Evolutionary conservation across 2,797 vertebrate genomes (phyloP).

Genomic region (Eurystomus glaucurus): DNA sequence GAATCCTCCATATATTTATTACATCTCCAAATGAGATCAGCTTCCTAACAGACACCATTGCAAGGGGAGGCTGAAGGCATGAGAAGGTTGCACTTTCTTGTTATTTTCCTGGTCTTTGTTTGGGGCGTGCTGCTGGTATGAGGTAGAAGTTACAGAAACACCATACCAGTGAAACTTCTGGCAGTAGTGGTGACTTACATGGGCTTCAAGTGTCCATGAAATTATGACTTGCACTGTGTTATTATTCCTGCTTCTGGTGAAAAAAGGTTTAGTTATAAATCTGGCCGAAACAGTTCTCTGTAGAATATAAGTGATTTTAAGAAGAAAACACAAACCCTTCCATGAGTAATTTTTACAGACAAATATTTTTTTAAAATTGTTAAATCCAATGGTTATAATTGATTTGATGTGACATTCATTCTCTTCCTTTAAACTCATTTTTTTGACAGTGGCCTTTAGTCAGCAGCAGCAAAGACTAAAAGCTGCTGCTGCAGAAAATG

Average conservation of each 20-base stretch:
- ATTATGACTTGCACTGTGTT: background rate
- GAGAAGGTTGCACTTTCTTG: background rate
- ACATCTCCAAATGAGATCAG: background rate
- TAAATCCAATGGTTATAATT: background rate
- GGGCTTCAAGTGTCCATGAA: background rate
- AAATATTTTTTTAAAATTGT: background rate
- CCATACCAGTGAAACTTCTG: background rate
- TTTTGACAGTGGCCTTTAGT: background rate
- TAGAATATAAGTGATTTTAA: background rate
- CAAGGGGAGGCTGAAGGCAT: accelerated
- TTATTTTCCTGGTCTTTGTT: background rate
- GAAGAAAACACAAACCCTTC: background rate
- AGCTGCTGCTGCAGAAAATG: background rate
- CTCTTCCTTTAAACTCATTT: background rate
- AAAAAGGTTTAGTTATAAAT: background rate
- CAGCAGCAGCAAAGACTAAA: background rate
- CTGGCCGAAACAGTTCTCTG: background rate
- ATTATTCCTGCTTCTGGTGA: background rate
- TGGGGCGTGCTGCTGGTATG: background rate
- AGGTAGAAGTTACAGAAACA: background rate
- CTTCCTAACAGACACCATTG: background rate
- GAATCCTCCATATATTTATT: background rate
- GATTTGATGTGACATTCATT: background rate
- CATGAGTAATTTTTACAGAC: background rate
- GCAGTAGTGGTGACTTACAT: background rate